phyloP scores from a whole-genome alignment of 2,888 invertebrate genomes.

The Petrolisthes manimaculis region DNA sequence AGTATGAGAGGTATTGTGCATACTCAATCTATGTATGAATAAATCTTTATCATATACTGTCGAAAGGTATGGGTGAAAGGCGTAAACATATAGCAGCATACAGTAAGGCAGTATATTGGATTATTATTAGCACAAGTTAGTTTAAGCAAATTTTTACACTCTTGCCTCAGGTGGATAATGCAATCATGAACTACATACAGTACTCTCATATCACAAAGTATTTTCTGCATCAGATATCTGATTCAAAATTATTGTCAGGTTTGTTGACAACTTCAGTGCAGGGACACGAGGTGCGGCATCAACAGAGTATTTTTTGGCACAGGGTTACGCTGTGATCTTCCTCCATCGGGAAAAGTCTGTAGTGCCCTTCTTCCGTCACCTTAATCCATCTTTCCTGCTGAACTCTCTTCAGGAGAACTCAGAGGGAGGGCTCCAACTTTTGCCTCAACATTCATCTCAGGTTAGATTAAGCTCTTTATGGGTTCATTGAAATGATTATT shows the following conservation, averaged over 20 bases:
- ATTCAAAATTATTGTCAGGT: slow-evolving; percentile 75
- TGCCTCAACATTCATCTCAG: slow-evolving; percentile 37
- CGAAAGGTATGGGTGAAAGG: too few relatives aligned
- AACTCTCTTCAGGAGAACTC: slow-evolving; percentile 48
- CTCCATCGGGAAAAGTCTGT: slow-evolving; percentile 72
- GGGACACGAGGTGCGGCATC: slow-evolving; percentile 95
- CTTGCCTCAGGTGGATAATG: background rate
- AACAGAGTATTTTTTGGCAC: slow-evolving; percentile 89
- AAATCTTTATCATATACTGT: too few relatives aligned
- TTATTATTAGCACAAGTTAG: too few relatives aligned
- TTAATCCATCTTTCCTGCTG: slow-evolving; percentile 67
- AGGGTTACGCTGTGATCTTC: slow-evolving; percentile 68
- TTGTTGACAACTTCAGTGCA: slow-evolving; percentile 98
- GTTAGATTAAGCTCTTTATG: background rate
- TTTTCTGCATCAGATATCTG: background rate
- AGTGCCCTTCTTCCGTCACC: slow-evolving; percentile 72
- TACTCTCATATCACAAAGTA: background rate
- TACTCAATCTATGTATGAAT: too few relatives aligned
- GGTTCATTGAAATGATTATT: too few relatives aligned
- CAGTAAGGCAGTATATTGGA: too few relatives aligned
- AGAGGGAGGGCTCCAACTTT: slow-evolving; percentile 34
- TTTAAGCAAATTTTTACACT: too few relatives aligned
- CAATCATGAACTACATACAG: background rate
- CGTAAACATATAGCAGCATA: too few relatives aligned
- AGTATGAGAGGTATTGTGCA: too few relatives aligned